Evolutionary conservation across 2,113 vertebrate species (phyloP).

Genomic region (Thymallus thymallus): DNA sequence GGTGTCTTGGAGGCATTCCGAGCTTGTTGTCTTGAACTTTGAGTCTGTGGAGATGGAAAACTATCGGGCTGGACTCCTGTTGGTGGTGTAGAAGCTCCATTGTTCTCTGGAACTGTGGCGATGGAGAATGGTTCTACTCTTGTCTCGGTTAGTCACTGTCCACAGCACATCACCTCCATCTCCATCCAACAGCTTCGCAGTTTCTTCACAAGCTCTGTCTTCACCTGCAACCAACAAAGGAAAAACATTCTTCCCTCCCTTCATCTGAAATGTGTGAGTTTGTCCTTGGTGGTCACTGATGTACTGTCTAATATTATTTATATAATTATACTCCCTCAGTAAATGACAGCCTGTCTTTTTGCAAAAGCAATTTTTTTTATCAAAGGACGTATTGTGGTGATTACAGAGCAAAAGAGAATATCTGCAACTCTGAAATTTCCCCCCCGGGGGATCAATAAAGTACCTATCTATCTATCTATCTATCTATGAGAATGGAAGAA

Average conservation of each 20-base stretch:
- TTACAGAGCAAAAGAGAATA: not conserved
- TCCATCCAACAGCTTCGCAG: constrained; percentile 74
- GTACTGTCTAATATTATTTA: not conserved
- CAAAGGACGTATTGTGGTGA: too few relatives aligned
- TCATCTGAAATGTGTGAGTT: not conserved
- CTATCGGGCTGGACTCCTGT: constrained; percentile 20
- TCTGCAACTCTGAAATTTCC: too few relatives aligned
- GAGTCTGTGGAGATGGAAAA: constrained; percentile 25
- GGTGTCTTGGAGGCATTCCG: constrained; percentile 2
- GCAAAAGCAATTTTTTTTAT: not conserved
- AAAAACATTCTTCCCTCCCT: not conserved
- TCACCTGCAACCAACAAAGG: constrained; percentile 67
- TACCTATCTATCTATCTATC: too few relatives aligned
- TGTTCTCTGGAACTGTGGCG: constrained; percentile 41
- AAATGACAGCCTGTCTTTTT: not conserved
- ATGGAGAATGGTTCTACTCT: constrained; percentile 46
- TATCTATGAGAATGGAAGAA: too few relatives aligned
- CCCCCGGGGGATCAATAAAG: too few relatives aligned
- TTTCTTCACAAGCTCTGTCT: constrained; percentile 78
- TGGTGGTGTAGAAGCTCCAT: constrained; percentile 32
- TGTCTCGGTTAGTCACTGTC: constrained; percentile 67
- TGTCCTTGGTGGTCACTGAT: not conserved
- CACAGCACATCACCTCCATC: constrained; percentile 58
- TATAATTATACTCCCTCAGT: not conserved
- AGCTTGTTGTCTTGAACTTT: constrained; percentile 14